Conservation (phyloP, 2,797 vertebrate genomes). For the Anabas testudineus region DNA sequence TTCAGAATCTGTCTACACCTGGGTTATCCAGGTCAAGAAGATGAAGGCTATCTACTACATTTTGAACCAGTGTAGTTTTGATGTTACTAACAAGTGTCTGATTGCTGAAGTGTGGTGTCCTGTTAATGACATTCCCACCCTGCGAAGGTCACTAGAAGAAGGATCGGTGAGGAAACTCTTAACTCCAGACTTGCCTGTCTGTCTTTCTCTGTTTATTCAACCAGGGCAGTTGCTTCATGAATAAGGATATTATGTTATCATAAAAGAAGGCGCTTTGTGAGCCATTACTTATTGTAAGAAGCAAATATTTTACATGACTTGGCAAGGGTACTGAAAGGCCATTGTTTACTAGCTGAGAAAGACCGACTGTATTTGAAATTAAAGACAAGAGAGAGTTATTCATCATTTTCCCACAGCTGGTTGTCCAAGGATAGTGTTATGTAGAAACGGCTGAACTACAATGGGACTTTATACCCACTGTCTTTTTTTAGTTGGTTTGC, state of each 20-base stretch:
- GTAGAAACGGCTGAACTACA: constrained; percentile 7
- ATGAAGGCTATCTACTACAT: constrained; percentile 99
- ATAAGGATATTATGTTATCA: background rate
- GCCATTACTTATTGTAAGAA: background rate
- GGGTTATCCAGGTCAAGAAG: constrained; percentile 95
- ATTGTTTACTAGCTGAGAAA: constrained; percentile 5
- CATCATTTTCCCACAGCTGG: background rate
- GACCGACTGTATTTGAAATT: constrained; percentile 4
- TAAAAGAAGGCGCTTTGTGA: constrained; percentile 6
- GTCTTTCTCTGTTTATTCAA: constrained; percentile 24
- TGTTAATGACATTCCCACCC: constrained; percentile 86
- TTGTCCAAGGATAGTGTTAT: background rate
- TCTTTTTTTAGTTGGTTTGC: background rate
- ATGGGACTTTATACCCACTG: background rate
- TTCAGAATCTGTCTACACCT: constrained; percentile 91
- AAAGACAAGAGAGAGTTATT: constrained; percentile 5
- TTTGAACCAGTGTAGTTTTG: constrained; percentile 97
- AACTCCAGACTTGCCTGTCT: background rate
- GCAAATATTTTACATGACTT: background rate
- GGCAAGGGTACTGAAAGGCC: background rate
- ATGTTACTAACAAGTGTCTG: constrained; percentile 98
- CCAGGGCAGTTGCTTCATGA: background rate
- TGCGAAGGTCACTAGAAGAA: constrained; percentile 91
- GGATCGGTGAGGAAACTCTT: constrained; percentile 89
- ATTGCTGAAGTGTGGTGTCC: constrained; percentile 99